Evolutionary conservation across 2,888 invertebrate species (phyloP), one percentile per base, ranked within the genome.

Genomic region (Stramonita haemastoma): DNA sequence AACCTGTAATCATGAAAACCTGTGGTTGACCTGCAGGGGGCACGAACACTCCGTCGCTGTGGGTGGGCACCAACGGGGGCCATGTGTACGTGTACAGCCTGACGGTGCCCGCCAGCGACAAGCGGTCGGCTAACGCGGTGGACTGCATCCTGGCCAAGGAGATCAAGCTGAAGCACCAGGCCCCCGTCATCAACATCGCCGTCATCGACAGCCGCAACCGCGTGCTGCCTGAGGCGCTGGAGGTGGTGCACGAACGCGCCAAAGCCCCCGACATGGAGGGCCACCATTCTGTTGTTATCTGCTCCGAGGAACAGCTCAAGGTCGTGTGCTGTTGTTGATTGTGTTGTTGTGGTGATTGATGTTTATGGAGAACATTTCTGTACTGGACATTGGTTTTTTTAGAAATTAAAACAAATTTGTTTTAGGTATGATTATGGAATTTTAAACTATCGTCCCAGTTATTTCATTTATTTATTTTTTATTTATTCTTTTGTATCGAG

Each of bases 291-390:
- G 98, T 99, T 81, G 97, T 99, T 91, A 99, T 99, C 95, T 98
- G 98, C 89, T 98, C 98, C n/a, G 99, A 99, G 96, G 99, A 99
- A 96, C 99, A 99, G 96, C 98, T 99, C 96, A 99, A 99, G 96
- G 98, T 97, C 92, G 46, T 17, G 66, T 46, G 81, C 13, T 1
- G 22, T 2, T 46, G 81, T 73, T 22, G 26, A 19, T 66, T 26
- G 26, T 66, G 19, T 66, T 66, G 66, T 8, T 46, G 46, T 46
- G 46, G 2, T 8, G 46, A 5, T 46, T 46, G 8, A 46, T 46
- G 46, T 46, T 46, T 46, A 46, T 8, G 46, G 46, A 46, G 46
- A 46, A 46, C 46, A 46, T 46, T 46, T 46, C 8, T 8, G 8
- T 46, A 2, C 46, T 8, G 8, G 46, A 46, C 46, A 8, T 46